phyloP scores from a whole-genome alignment of 2,797 vertebrate species.

The Craterocephalus amniculus region DNA sequence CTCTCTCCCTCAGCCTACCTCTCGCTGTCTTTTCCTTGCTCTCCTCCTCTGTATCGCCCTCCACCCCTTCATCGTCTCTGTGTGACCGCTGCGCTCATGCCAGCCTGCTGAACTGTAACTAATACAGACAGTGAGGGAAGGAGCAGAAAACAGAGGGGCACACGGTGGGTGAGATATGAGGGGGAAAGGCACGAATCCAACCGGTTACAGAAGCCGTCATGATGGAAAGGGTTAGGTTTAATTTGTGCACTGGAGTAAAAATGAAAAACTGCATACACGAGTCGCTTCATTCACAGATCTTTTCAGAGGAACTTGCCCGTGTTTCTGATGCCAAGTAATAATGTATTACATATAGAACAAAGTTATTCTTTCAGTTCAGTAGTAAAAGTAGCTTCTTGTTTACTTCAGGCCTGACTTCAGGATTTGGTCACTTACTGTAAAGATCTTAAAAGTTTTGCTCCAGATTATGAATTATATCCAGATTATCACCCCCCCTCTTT shows the following conservation, averaged over 20 bases:
- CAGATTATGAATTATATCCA: constrained; percentile 1
- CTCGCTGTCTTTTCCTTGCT: constrained; percentile 27
- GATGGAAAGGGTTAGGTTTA: constrained; percentile 6
- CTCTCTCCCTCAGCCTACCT: constrained; percentile 37
- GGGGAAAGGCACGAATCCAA: constrained; percentile 14
- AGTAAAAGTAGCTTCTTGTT: neutral
- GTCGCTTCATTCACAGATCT: neutral
- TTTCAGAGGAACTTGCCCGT: neutral
- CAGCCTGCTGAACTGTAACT: constrained; percentile 78
- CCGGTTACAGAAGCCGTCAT: neutral
- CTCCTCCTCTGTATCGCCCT: constrained; percentile 47
- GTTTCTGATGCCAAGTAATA: neutral
- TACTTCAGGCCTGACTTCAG: neutral
- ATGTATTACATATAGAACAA: constrained; percentile 1
- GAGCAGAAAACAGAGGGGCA: constrained; percentile 41
- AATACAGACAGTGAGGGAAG: constrained; percentile 61
- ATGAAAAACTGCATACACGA: neutral
- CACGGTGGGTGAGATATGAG: constrained; percentile 25
- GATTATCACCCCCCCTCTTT: neutral
- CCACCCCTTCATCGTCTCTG: constrained; percentile 63
- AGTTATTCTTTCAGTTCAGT: too few species aligned
- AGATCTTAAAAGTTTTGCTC: neutral
- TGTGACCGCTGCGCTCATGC: constrained; percentile 64
- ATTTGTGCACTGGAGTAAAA: neutral
- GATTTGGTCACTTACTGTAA: constrained; percentile 8